These are phyloP conservation scores for Poecilia latipinna DNA, from an alignment of 2,113 vertebrate species.

Conservation along the genomic window DNA sequence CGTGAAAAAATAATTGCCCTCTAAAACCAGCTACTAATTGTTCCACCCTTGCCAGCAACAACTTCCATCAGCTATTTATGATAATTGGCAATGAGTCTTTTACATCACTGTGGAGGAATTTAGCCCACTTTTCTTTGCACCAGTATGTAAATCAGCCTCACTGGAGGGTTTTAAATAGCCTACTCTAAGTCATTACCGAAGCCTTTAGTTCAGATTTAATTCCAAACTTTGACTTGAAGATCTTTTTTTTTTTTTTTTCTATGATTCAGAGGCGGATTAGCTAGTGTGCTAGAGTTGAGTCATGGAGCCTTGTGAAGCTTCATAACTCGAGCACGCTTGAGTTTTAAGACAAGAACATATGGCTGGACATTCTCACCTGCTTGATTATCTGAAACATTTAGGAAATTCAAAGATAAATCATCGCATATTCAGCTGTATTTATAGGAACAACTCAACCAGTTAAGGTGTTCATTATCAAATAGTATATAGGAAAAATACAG, in stretches of 20 bases:
- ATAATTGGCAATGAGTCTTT: not conserved
- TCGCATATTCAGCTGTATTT: slow-evolving; percentile 43
- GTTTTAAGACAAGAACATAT: not conserved
- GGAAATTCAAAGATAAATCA: slow-evolving; percentile 30
- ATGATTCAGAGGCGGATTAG: not conserved
- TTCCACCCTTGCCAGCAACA: not conserved
- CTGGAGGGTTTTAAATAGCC: not conserved
- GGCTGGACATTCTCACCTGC: not conserved
- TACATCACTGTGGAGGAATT: not conserved
- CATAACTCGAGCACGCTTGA: not conserved
- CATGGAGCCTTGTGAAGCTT: not conserved
- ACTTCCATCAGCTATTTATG: too few species aligned
- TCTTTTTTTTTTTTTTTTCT: not conserved
- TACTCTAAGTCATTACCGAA: not conserved
- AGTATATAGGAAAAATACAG: slow-evolving; percentile 48
- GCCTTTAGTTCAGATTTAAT: not conserved
- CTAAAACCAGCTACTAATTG: not conserved
- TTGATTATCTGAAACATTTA: not conserved
- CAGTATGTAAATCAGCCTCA: not conserved
- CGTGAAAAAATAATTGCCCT: not conserved
- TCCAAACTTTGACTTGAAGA: not conserved
- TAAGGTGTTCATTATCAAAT: slow-evolving; percentile 49
- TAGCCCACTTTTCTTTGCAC: not conserved
- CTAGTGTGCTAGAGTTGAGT: not conserved
- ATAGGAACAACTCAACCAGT: slow-evolving; percentile 32